phyloP scores from a whole-genome alignment of 2,113 vertebrate genomes.

The Pterocles gutturalis region DNA sequence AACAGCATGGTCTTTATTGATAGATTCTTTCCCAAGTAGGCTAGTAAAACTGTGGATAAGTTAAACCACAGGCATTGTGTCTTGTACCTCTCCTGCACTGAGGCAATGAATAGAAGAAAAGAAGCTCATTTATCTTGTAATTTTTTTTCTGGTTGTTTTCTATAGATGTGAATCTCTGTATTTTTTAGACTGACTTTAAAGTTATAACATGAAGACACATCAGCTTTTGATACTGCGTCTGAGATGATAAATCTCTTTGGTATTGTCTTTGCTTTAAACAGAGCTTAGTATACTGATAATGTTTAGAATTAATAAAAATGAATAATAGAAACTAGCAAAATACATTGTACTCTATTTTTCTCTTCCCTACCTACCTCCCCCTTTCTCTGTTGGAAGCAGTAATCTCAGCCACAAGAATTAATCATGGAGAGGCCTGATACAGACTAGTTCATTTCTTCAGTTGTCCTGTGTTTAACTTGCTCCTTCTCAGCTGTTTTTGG shows the following conservation, averaged over 20 bases:
- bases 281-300: background rate
- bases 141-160: background rate
- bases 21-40: background rate
- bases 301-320: background rate
- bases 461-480: background rate
- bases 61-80: background rate
- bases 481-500: background rate
- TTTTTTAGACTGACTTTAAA: background rate
- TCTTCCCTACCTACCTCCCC: accelerated
- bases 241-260: background rate
- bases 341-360: background rate
- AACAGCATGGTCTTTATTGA: accelerated
- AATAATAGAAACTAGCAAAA: background rate
- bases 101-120: background rate
- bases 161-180: background rate
- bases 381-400: background rate
- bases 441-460: background rate
- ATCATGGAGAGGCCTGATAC: background rate
- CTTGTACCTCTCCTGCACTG: background rate
- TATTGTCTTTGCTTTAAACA: background rate
- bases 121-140: background rate
- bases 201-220: background rate
- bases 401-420: background rate
- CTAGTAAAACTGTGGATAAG: background rate
- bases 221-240: background rate